Evolutionary conservation across 2,888 invertebrate species (phyloP).

Genomic region (Dendrolimus pini): DNA sequence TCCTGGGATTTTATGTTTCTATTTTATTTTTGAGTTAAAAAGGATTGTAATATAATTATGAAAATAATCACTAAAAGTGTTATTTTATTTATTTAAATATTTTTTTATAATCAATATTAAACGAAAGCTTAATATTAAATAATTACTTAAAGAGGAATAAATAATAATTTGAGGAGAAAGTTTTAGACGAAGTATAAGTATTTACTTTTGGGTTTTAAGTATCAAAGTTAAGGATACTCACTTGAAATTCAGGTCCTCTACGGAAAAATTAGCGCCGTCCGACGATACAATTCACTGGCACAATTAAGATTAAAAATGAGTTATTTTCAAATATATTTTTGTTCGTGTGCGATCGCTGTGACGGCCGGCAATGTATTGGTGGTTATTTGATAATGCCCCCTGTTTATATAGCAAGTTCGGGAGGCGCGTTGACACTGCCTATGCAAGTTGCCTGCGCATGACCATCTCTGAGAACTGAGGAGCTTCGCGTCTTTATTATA

Average conservation of each 20-base stretch:
- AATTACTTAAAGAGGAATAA: background rate
- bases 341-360: slow-evolving; percentile 54
- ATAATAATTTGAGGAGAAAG: background rate
- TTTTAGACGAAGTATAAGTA: background rate
- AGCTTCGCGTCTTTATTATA: slow-evolving; percentile 18
- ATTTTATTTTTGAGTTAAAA: no score
- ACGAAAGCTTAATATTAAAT: background rate
- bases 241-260: slow-evolving; percentile 57
- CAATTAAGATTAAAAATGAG: slow-evolving; percentile 39
- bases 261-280: slow-evolving; percentile 24
- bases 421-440: slow-evolving; percentile 43
- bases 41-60: no score
- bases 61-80: no score
- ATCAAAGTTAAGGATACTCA: slow-evolving; percentile 33
- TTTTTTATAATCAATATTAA: background rate
- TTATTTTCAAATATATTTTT: slow-evolving; percentile 24
- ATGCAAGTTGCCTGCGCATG: slow-evolving; percentile 43
- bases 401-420: slow-evolving; percentile 55
- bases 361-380: slow-evolving; percentile 68
- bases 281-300: slow-evolving; percentile 52
- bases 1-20: no score
- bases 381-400: slow-evolving; percentile 47
- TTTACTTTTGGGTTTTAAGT: background rate
- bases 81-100: background rate
- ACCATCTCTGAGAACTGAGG: slow-evolving; percentile 30